Conservation (phyloP, 2,797 vertebrate genomes). For the Schizopygopsis malacanthus region DNA sequence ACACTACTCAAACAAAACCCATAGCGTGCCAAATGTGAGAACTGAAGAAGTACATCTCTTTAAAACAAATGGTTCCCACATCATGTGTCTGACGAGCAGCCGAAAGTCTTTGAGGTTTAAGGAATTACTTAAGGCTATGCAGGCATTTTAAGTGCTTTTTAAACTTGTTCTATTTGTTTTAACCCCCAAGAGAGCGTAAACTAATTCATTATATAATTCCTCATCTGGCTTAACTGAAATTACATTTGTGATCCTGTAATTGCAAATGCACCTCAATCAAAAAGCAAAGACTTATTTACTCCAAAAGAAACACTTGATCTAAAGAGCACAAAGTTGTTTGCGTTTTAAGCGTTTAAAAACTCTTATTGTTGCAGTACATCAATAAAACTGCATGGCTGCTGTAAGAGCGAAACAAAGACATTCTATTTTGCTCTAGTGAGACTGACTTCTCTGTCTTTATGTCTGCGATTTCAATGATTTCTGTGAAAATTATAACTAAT, state of each 20-base stretch:
- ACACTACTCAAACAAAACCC: slow-evolving; percentile 64
- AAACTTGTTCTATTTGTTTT: slow-evolving; percentile 19
- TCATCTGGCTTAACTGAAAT: not conserved
- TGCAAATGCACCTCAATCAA: not conserved
- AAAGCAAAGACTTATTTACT: not conserved
- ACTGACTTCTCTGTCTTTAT: not conserved
- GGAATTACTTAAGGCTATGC: slow-evolving; percentile 34
- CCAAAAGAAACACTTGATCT: not conserved
- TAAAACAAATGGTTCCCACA: slow-evolving; percentile 54
- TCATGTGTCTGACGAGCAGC: not conserved
- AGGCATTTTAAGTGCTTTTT: slow-evolving; percentile 24
- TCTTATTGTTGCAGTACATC: slow-evolving; percentile 8
- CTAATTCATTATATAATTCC: not conserved
- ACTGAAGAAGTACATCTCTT: slow-evolving; percentile 47
- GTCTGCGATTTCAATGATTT: not conserved
- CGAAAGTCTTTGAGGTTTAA: slow-evolving; percentile 16
- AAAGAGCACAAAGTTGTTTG: not conserved
- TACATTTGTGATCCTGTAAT: not conserved
- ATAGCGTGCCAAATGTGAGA: slow-evolving; percentile 59
- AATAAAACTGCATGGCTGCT: not conserved
- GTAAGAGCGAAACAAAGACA: not conserved
- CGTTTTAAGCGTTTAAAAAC: not conserved
- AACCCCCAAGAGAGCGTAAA: not conserved
- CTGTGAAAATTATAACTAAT: not conserved
- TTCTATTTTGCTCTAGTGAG: not conserved